Evolutionary conservation across 2,888 invertebrate species (phyloP).

Genomic region (Stenotaenia linearis): DNA sequence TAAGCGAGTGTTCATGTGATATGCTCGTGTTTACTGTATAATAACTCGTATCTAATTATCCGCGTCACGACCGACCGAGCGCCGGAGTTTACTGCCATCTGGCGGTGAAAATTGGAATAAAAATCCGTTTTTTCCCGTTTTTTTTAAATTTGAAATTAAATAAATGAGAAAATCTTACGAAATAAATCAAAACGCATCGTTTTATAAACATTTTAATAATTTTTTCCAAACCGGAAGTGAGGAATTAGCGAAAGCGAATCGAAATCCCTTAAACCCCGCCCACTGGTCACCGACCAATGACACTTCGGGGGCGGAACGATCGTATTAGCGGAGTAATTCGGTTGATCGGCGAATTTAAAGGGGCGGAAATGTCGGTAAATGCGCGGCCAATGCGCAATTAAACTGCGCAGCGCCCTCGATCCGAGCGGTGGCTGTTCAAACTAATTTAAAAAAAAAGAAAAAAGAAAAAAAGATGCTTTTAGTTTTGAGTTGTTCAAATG

Average conservation of each 20-base stretch:
- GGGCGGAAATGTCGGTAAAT: background rate
- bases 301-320: background rate
- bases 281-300: background rate
- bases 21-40: background rate
- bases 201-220: too few relatives aligned
- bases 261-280: background rate
- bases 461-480: background rate
- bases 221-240: too few relatives aligned
- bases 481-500: background rate
- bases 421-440: background rate
- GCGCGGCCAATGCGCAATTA: background rate
- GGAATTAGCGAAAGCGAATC: too few relatives aligned
- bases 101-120: too few relatives aligned
- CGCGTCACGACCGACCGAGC: background rate
- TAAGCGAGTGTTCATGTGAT: background rate
- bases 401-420: background rate
- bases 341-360: background rate
- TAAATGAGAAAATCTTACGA: too few relatives aligned
- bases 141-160: too few relatives aligned
- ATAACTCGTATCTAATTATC: background rate
- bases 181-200: too few relatives aligned
- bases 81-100: too few relatives aligned
- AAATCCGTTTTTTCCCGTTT: too few relatives aligned
- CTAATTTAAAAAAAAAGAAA: background rate
- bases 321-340: background rate